These are phyloP conservation scores for Xenotilapia caudafasciata DNA, from an alignment of 2,113 vertebrate genomes.

Conservation along the genomic window DNA sequence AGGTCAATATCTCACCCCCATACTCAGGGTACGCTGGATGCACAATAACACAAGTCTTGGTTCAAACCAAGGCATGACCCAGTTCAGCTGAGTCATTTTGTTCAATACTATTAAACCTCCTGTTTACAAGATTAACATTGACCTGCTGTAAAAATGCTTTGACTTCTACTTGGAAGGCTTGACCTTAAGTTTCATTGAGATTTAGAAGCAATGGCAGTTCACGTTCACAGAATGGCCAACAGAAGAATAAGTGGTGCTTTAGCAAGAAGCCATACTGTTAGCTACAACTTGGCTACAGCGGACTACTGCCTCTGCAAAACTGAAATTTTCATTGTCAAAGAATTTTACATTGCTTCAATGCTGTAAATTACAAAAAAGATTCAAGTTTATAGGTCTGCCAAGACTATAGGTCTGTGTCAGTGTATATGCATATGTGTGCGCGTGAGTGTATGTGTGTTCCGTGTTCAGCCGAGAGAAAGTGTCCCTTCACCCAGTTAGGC, in stretches of 20 bases:
- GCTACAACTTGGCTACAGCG: neutral
- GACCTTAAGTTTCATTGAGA: neutral
- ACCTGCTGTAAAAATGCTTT: neutral
- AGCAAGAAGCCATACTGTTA: neutral
- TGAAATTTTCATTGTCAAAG: neutral
- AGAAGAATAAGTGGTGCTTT: neutral
- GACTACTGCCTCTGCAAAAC: neutral
- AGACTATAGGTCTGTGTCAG: neutral
- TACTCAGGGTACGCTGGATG: neutral
- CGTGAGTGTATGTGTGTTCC: neutral
- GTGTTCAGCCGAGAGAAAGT: neutral
- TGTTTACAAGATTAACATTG: neutral
- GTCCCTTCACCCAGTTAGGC: neutral
- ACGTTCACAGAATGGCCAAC: neutral
- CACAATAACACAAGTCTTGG: slow-evolving; percentile 29
- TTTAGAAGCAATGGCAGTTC: neutral
- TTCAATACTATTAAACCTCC: slow-evolving; percentile 7
- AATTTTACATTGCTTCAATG: neutral
- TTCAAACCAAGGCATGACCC: slow-evolving; percentile 26
- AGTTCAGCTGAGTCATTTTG: slow-evolving; percentile 5
- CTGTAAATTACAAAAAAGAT: neutral
- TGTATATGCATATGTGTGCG: neutral
- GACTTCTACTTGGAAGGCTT: neutral
- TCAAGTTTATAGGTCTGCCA: neutral
- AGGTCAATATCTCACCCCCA: neutral